Evolutionary conservation across 2,797 vertebrate genomes (phyloP).

Genomic region (Phalloptychus januarius): DNA sequence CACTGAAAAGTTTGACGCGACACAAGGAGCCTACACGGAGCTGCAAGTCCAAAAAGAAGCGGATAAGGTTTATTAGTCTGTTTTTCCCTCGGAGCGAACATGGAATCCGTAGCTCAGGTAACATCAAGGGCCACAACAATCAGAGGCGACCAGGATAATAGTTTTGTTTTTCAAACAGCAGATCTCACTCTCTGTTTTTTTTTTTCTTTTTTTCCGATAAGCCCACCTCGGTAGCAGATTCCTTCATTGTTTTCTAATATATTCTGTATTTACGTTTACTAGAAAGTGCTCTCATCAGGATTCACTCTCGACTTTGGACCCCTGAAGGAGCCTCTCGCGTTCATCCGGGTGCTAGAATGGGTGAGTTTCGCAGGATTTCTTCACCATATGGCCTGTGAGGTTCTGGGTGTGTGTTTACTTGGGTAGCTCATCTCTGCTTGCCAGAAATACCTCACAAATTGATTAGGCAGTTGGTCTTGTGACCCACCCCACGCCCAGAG

Average conservation of each 20-base stretch:
- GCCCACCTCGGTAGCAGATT: not conserved
- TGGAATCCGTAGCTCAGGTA: slow-evolving; percentile 70
- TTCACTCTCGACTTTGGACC: slow-evolving; percentile 84
- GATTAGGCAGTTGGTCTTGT: slow-evolving; percentile 58
- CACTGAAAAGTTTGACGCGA: slow-evolving; percentile 69
- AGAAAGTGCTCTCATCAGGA: slow-evolving; percentile 74
- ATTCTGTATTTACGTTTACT: slow-evolving; percentile 7
- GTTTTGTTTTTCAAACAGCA: not conserved
- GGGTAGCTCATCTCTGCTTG: slow-evolving; percentile 2
- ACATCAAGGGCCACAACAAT: not conserved
- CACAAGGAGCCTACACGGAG: slow-evolving; percentile 7
- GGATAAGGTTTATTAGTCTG: not conserved
- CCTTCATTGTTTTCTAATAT: not conserved
- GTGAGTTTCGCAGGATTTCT: slow-evolving; percentile 74
- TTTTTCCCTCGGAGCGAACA: not conserved
- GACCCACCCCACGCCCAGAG: slow-evolving; percentile 36
- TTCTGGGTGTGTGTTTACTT: slow-evolving; percentile 2
- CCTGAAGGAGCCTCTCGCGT: slow-evolving; percentile 91
- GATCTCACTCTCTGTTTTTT: slow-evolving; percentile 7
- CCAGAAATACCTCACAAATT: slow-evolving; percentile 22
- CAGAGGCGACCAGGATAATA: slow-evolving; percentile 13
- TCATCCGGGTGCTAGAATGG: slow-evolving; percentile 92
- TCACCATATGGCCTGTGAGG: slow-evolving; percentile 24
- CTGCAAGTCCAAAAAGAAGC: not conserved
- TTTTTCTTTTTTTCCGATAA: not conserved